Evolutionary conservation across 2,113 vertebrate species (phyloP), one percentile per base, ranked within the genome.

Genomic region (Ellobius talpinus): DNA sequence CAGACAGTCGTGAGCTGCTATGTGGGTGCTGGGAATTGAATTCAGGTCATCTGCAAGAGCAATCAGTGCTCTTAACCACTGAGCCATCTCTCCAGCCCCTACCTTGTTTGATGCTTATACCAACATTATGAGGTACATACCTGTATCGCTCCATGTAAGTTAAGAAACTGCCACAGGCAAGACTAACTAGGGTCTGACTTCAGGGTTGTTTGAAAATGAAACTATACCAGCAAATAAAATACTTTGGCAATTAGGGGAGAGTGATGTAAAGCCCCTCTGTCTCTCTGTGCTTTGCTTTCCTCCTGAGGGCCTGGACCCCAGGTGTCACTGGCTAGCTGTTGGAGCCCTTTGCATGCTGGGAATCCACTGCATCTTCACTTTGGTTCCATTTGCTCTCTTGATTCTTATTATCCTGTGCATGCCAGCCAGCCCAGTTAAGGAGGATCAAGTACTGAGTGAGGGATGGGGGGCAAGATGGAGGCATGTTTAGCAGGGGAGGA

Each of bases 231-330:
- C 74, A 29, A 65, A 52, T 33, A 65, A 68, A 65, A 52, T 91
- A 61, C 42, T 86, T 89, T 76, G 73, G 82, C 77, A 66, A 58
- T 63, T 42, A 92, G 87, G 87, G 17, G 66, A 89, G 50, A 81
- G 47, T n/a, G 94, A 68, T 63, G 68, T 73, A 63, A 63, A 24
- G 42, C 1, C 55, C 74, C 90, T 39, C 1, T 24, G 47, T 63
- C 50, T 77, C 65, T 93, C 81, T 94, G 45, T 36, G 17, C 26
- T 92, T 36, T 9, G 16, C 50, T 85, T 87, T 91, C 42, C 33
- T 58, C 21, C 0, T 63, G 21, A 87, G 82, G 21, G 58, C 45
- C 31, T 55, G 72, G 81, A 39, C 9, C 66, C 39, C 2, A 3
- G 29, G 76, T 50, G 50, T 52, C 52, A 0, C 3, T n/a, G 24